These are phyloP conservation scores for Rhincodon typus DNA, from an alignment of 2,797 vertebrate species.

Conservation along the genomic window DNA sequence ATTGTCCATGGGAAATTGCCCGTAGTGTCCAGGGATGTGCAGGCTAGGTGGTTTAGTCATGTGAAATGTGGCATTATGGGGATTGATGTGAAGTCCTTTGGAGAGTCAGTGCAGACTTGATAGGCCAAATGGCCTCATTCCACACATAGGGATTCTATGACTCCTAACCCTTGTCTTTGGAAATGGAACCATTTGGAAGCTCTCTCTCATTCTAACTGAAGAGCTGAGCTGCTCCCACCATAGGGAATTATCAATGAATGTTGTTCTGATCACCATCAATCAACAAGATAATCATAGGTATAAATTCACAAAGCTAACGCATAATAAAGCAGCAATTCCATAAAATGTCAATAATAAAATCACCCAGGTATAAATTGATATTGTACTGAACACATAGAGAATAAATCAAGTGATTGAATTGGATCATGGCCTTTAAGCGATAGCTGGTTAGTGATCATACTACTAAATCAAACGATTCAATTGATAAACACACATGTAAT, in stretches of 20 bases:
- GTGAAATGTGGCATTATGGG: too few relatives aligned
- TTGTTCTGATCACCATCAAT: neutral
- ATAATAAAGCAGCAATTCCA: neutral
- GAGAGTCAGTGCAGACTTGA: too few relatives aligned
- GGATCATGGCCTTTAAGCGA: neutral
- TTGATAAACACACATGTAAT: neutral
- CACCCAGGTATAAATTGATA: neutral
- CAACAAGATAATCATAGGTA: neutral
- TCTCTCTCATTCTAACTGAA: neutral
- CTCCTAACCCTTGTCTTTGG: neutral
- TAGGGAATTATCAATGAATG: neutral
- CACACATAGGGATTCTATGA: too few relatives aligned
- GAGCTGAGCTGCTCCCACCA: neutral
- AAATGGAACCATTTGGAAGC: neutral
- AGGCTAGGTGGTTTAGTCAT: too few relatives aligned
- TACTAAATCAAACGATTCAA: neutral
- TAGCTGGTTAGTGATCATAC: neutral
- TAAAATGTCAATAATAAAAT: neutral
- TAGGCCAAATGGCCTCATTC: too few relatives aligned
- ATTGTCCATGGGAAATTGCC: too few relatives aligned
- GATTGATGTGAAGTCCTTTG: too few relatives aligned
- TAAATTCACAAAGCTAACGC: neutral
- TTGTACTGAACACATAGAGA: neutral
- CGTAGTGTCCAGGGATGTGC: too few relatives aligned
- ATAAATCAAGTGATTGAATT: conserved; percentile 10